Percentiles rank a stretch among this genome's conserved stretches.
phyloP scores from a whole-genome alignment of 2,113 vertebrate species.

The Campylomormyrus numenius region DNA sequence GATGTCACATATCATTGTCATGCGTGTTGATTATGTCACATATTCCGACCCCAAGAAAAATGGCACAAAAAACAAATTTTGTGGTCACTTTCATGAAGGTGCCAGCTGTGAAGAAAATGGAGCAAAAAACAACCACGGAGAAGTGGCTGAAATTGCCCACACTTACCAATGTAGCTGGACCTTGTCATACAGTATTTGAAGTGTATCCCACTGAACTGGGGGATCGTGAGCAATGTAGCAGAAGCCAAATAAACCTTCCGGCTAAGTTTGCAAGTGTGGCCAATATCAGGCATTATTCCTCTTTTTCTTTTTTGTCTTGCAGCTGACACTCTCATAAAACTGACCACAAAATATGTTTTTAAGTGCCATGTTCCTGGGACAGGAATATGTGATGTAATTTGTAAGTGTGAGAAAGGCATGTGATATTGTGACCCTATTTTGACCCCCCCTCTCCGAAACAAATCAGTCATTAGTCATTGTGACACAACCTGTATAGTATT shows the following conservation, averaged over 20 bases:
- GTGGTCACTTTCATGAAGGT: neutral
- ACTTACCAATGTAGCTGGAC: neutral
- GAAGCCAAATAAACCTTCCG: neutral
- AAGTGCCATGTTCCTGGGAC: neutral
- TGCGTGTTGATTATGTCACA: neutral
- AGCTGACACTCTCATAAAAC: neutral
- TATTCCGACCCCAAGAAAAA: neutral
- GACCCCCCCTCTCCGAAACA: neutral
- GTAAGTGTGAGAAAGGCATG: neutral
- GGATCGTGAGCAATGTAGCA: neutral
- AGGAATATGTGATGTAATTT: neutral
- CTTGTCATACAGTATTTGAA: neutral
- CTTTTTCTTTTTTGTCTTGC: neutral
- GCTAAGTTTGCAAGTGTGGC: neutral
- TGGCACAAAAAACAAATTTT: neutral
- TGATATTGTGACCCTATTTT: neutral
- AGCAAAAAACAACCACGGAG: neutral
- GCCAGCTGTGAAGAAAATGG: neutral
- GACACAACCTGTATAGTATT: neutral
- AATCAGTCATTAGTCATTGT: neutral
- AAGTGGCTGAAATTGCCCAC: neutral
- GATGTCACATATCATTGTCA: neutral
- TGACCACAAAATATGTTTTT: neutral
- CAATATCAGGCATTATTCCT: neutral
- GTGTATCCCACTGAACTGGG: neutral